phyloP scores from a whole-genome alignment of 2,888 invertebrate genomes.

The Harmothoe impar region DNA sequence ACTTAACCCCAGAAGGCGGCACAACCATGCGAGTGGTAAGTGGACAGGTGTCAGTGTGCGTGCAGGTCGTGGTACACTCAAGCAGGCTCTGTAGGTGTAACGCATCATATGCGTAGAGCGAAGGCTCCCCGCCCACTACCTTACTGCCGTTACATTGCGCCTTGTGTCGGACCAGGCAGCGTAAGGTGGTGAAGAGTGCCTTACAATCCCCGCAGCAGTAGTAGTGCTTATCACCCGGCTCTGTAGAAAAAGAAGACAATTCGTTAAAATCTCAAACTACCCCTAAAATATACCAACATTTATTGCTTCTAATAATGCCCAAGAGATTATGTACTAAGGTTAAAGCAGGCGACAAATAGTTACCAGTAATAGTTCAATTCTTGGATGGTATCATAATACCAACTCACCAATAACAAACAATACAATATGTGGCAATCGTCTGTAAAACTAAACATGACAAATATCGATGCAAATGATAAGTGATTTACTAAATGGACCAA shows the following conservation, averaged over 20 bases:
- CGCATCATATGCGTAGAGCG: background rate
- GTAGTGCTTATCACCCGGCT: constrained; percentile 21
- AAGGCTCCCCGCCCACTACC: background rate
- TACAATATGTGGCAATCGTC: too few relatives aligned
- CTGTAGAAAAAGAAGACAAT: background rate
- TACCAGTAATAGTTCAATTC: too few relatives aligned
- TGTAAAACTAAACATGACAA: too few relatives aligned
- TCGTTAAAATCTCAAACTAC: background rate
- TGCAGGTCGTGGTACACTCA: background rate
- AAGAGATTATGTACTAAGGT: background rate
- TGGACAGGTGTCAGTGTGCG: background rate
- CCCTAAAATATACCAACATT: too few relatives aligned
- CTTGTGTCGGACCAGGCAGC: background rate
- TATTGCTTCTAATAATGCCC: too few relatives aligned
- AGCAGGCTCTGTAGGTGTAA: background rate
- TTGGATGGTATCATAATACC: too few relatives aligned
- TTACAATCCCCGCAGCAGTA: constrained; percentile 56
- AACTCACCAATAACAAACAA: too few relatives aligned
- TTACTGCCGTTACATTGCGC: background rate
- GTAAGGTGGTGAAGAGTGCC: background rate
- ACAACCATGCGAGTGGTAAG: background rate
- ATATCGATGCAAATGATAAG: too few relatives aligned
- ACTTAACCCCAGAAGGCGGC: background rate
- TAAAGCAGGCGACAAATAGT: too few relatives aligned
- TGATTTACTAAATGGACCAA: too few relatives aligned